Conservation (phyloP, 30 jellyfish, hydroid and myxozoan species). For the Cassiopea xamachana region DNA sequence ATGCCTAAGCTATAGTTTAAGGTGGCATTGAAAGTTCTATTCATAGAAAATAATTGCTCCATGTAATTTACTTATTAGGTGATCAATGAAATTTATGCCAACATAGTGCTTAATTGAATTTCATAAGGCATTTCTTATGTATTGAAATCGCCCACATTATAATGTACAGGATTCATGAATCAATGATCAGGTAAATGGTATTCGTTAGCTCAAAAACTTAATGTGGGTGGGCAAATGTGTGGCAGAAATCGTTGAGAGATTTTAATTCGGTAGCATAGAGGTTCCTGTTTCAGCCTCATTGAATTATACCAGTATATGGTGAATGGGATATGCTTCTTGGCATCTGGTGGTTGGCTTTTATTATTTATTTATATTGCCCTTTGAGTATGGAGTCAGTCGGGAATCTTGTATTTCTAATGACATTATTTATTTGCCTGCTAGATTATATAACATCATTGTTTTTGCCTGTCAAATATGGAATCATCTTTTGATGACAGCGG, state of each 20-base stretch:
- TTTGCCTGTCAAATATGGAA: background rate
- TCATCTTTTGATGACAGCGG: background rate
- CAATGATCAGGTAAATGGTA: background rate
- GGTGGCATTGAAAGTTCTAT: background rate
- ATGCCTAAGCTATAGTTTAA: background rate
- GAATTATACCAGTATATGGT: background rate
- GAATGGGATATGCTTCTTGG: background rate
- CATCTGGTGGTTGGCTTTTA: background rate
- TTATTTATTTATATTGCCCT: background rate
- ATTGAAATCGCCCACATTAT: background rate
- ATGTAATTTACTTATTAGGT: background rate
- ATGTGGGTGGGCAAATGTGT: background rate
- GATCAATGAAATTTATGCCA: background rate
- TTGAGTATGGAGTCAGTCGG: background rate
- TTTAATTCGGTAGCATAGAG: background rate
- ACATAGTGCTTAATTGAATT: background rate
- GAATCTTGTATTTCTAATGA: background rate
- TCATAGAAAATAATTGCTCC: background rate
- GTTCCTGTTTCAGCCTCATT: background rate
- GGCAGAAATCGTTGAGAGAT: background rate
- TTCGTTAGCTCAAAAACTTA: background rate
- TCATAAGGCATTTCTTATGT: background rate
- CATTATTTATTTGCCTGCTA: background rate
- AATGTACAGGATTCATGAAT: background rate
- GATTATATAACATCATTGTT: background rate